These are phyloP conservation scores for Leuciscus idus DNA, from an alignment of 2,113 vertebrate genomes.

Conservation along the genomic window DNA sequence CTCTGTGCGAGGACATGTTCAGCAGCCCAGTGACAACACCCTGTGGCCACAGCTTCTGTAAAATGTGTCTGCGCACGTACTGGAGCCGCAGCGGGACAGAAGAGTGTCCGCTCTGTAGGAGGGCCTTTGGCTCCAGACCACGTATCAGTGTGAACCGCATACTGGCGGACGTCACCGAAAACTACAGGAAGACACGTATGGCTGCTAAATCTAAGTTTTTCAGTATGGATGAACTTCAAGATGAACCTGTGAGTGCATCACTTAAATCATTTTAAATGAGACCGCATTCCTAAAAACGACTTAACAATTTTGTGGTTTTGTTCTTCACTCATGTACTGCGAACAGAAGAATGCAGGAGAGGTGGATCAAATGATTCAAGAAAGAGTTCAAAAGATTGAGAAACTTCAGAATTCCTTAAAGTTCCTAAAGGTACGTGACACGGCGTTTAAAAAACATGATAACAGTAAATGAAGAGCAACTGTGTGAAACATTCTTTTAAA, in stretches of 20 bases:
- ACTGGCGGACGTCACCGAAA: constrained; percentile 72
- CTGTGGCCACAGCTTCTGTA: constrained; percentile 79
- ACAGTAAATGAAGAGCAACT: not conserved
- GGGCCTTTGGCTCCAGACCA: constrained; percentile 64
- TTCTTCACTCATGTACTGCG: not conserved
- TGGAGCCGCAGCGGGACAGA: constrained; percentile 68
- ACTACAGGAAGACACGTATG: constrained; percentile 67
- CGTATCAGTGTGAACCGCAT: constrained; percentile 75
- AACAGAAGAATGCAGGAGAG: constrained; percentile 66
- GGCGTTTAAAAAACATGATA: not conserved
- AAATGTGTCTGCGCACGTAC: constrained; percentile 72
- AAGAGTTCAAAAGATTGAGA: constrained; percentile 72
- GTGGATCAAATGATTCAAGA: constrained; percentile 73
- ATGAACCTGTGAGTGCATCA: constrained; percentile 47
- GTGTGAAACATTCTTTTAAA: not conserved
- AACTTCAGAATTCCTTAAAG: constrained; percentile 69
- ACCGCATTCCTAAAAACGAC: not conserved
- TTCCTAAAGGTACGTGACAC: constrained; percentile 67
- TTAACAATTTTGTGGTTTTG: not conserved
- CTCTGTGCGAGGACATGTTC: constrained; percentile 75
- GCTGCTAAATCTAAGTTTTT: constrained; percentile 33
- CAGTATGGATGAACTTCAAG: constrained; percentile 50
- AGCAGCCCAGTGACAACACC: constrained; percentile 73
- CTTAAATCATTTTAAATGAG: not conserved
- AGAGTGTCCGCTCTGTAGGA: constrained; percentile 73